These are phyloP conservation scores for Zaprionus nigranus DNA, from an alignment of 1,140 invertebrate species.

Conservation along the genomic window DNA sequence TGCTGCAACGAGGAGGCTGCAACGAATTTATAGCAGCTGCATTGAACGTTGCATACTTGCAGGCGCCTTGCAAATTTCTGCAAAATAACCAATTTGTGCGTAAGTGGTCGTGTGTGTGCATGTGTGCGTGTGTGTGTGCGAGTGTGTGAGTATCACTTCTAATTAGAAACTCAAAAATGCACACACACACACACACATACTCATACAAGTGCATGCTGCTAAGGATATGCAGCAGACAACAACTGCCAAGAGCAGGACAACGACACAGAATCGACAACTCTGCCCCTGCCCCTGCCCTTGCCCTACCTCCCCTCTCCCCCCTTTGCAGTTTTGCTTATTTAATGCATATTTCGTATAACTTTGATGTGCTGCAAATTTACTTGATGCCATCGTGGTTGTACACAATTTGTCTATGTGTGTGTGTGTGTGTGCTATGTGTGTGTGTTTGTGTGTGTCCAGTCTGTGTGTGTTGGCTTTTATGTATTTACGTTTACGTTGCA, in stretches of 20 bases:
- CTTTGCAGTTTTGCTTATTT: constrained; percentile 61
- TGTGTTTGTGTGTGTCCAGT: constrained; percentile 20
- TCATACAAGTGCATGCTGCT: constrained; percentile 36
- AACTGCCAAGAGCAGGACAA: constrained; percentile 77
- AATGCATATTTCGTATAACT: constrained; percentile 82
- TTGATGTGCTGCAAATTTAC: constrained; percentile 82
- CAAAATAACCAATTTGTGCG: constrained; percentile 72
- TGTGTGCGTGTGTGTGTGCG: constrained; percentile 61
- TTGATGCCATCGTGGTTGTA: constrained; percentile 52
- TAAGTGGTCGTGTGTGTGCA: constrained; percentile 34
- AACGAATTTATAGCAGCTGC: constrained; percentile 78
- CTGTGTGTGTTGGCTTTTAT: constrained; percentile 67
- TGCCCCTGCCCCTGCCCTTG: background rate
- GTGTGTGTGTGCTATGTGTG: constrained; percentile 25
- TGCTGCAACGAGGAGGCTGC: constrained; percentile 32
- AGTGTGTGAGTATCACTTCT: constrained; percentile 78
- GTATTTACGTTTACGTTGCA: constrained; percentile 82
- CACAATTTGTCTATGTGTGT: constrained; percentile 13
- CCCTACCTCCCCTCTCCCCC: background rate
- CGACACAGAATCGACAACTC: constrained; percentile 50
- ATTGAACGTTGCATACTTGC: constrained; percentile 68
- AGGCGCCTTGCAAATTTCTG: constrained; percentile 75
- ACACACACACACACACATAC: constrained; percentile 43
- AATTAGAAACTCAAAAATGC: constrained; percentile 81
- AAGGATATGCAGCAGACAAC: constrained; percentile 81